These are phyloP conservation scores for Tragelaphus buxtoni DNA, from an alignment of 2,113 vertebrate species.

Conservation along the genomic window DNA sequence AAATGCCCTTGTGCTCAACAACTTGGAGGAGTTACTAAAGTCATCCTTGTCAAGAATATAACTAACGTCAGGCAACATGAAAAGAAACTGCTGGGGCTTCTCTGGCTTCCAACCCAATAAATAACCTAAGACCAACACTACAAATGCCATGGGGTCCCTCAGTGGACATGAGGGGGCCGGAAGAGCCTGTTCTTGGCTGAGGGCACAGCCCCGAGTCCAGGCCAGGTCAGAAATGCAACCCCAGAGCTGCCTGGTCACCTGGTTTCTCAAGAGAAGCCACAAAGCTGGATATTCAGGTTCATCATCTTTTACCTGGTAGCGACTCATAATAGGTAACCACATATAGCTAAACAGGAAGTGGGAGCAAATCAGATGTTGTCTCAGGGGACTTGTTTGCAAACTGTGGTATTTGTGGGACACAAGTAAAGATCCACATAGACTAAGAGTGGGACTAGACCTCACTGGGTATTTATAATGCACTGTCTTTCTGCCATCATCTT, in stretches of 20 bases:
- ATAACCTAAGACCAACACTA: neutral
- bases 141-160: neutral
- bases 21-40: neutral
- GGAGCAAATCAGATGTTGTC: neutral
- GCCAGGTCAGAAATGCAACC: neutral
- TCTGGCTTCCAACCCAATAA: neutral
- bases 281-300: neutral
- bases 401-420: neutral
- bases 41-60: neutral
- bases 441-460: neutral
- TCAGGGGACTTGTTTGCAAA: neutral
- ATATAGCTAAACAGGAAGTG: neutral
- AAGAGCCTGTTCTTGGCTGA: neutral
- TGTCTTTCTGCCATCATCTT: neutral
- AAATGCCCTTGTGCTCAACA: neutral
- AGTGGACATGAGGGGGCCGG: no score
- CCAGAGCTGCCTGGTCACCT: accelerated
- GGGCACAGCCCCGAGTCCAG: neutral
- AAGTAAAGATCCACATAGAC: neutral
- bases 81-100: neutral
- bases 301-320: neutral
- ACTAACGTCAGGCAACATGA: neutral
- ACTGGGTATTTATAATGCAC: neutral
- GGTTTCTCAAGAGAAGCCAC: neutral
- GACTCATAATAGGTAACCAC: neutral